phyloP scores from a whole-genome alignment of 2,888 invertebrate genomes.

The Rhyacophila evoluta region DNA sequence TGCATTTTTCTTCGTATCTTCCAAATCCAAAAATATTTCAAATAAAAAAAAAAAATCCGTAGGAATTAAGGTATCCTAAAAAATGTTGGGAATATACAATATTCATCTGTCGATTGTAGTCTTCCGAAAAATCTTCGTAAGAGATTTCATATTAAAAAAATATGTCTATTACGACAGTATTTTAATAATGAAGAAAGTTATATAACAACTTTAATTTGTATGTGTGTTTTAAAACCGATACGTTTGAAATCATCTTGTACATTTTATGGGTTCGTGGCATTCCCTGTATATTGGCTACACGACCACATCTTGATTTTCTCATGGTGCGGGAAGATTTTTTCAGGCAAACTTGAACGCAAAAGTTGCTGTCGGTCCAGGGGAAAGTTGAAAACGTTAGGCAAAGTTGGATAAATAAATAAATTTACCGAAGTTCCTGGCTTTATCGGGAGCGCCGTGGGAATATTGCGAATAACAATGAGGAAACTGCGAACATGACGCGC shows the following conservation, averaged over 20 bases:
- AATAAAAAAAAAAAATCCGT: too few relatives aligned
- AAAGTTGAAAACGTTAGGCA: slow-evolving; percentile 51
- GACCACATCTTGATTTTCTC: slow-evolving; percentile 19
- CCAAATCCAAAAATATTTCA: too few relatives aligned
- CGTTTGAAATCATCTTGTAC: background rate
- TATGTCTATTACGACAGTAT: too few relatives aligned
- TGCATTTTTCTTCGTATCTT: too few relatives aligned
- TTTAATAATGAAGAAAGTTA: too few relatives aligned
- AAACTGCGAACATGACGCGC: background rate
- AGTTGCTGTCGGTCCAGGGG: slow-evolving; percentile 48
- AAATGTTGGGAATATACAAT: too few relatives aligned
- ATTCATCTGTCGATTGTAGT: too few relatives aligned
- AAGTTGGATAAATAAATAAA: slow-evolving; percentile 54
- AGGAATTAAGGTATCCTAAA: too few relatives aligned
- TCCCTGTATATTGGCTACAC: slow-evolving; percentile 15
- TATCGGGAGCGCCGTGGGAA: slow-evolving; percentile 50
- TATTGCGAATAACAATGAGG: slow-evolving; percentile 52
- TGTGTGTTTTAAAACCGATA: too few relatives aligned
- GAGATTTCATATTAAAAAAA: too few relatives aligned
- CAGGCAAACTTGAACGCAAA: slow-evolving; percentile 49
- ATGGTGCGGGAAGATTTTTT: slow-evolving; percentile 45
- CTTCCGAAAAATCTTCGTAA: too few relatives aligned
- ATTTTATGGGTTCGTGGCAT: background rate
- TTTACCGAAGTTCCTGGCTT: slow-evolving; percentile 46
- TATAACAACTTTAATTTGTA: too few relatives aligned